Base-by-base conservation (phyloP, 92 coral and sea anemone genomes). In the Phymanthus crucifer region DNA sequence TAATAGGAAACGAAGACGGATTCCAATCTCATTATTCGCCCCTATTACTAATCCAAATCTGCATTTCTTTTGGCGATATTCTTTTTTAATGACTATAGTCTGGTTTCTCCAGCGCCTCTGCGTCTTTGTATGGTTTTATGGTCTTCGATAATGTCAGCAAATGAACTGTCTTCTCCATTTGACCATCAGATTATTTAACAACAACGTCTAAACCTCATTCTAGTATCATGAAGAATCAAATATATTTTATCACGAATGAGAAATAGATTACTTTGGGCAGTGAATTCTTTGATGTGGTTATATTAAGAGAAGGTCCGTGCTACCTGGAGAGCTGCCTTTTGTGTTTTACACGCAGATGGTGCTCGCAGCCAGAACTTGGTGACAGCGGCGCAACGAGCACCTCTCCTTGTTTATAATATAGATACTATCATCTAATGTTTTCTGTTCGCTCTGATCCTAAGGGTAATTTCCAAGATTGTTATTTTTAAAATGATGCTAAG, bases 401-500 rank as follows among this genome's bases (percentile, higher is more conserved):
- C 29, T 54, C 64, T 54, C 27, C 27, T 21, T 54, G 64, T 54
- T 54, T 54, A 54, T 54, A 4, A 54, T 54, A 21, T 29, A 54
- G 64, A 54, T n/a, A 54, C 10, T 54, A 54, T 54, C 31, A 54
- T 61, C 13, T 54, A 61, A 7, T 61, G 68, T 61, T 24, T 61
- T 61, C 32, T 27, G 26, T 61, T 24, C 32, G 32, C 3, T 3
- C 11, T 24, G 34, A 61, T 54, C 64, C 36, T 27, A 33, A 27
- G 35, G 34, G 34, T 61, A 61, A 29, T 61, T 61, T 17, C 48
- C 29, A 61, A 29, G 19, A 14, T 34, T n/a, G 66, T 57, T 57
- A 61, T 61, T 61, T 61, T 26, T 61, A 61, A 61, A 61, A 61
- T 61, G 34, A 61, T 26, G 32, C 68, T 61, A 61, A 61, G 68